phyloP scores from a whole-genome alignment of 2,113 vertebrate genomes.

The Kryptolebias marmoratus region DNA sequence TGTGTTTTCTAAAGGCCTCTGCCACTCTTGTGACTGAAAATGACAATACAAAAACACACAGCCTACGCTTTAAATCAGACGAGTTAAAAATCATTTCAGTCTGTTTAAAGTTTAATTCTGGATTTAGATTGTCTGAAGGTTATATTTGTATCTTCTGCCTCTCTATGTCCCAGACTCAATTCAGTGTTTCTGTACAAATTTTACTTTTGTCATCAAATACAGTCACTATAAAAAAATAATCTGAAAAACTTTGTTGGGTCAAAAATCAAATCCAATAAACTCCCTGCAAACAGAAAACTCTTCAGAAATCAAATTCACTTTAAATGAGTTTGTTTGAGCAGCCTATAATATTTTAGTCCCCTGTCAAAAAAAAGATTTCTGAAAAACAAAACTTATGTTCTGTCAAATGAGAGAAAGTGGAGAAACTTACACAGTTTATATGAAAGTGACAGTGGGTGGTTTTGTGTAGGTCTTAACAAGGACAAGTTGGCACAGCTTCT shows the following conservation, averaged over 20 bases:
- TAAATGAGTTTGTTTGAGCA: neutral
- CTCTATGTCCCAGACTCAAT: neutral
- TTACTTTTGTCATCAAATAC: slow-evolving; percentile 1
- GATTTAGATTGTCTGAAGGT: neutral
- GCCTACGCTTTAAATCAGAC: slow-evolving; percentile 1
- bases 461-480: slow-evolving; percentile 1
- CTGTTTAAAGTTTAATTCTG: slow-evolving; percentile 2
- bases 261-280: too few species aligned
- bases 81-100: neutral
- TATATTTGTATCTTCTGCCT: neutral
- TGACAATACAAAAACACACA: slow-evolving; percentile 4
- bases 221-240: neutral
- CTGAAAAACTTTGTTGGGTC: too few species aligned
- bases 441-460: neutral
- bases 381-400: too few species aligned
- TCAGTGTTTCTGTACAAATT: neutral
- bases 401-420: too few species aligned
- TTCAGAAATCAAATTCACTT: neutral
- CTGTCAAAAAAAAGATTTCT: too few species aligned
- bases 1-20: neutral
- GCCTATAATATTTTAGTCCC: neutral
- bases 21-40: neutral
- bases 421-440: neutral
- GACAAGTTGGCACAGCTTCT: neutral
- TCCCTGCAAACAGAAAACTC: too few species aligned